These are phyloP conservation scores for Sciurus carolinensis DNA, from an alignment of 2,797 vertebrate species.

Conservation along the genomic window DNA sequence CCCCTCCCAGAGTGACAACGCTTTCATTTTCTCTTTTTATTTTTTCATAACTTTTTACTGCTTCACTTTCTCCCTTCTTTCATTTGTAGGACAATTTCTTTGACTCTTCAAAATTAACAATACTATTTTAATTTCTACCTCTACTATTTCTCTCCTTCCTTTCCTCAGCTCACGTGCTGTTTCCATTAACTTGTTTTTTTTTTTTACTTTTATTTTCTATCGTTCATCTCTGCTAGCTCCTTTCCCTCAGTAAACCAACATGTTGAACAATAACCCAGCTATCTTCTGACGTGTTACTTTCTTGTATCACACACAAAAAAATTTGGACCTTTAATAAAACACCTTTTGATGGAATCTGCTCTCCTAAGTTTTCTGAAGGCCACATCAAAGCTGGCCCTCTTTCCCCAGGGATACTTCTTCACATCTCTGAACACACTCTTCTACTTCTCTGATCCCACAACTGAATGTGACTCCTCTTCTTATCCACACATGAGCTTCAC, in stretches of 20 bases:
- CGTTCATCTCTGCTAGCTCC: neutral
- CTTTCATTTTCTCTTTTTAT: constrained; percentile 37
- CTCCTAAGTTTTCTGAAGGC: neutral
- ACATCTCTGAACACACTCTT: neutral
- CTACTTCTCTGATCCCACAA: neutral
- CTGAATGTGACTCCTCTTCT: neutral
- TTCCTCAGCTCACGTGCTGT: neutral
- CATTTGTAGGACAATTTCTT: neutral
- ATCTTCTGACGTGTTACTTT: neutral
- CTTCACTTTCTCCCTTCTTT: constrained; percentile 6
- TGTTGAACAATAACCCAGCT: neutral
- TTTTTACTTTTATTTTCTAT: constrained; percentile 29
- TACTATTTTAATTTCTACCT: neutral
- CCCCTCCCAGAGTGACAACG: neutral
- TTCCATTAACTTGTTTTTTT: too few species aligned
- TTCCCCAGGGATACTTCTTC: neutral
- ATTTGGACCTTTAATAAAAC: neutral
- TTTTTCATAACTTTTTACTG: neutral
- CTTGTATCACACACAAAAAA: neutral
- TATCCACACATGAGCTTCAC: neutral
- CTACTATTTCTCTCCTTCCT: neutral
- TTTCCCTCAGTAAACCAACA: neutral
- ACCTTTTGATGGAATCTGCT: too few species aligned
- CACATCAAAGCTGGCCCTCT: neutral
- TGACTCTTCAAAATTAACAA: neutral